phyloP scores from a whole-genome alignment of 64 coral and sea anemone species.

The Montipora capricornis region DNA sequence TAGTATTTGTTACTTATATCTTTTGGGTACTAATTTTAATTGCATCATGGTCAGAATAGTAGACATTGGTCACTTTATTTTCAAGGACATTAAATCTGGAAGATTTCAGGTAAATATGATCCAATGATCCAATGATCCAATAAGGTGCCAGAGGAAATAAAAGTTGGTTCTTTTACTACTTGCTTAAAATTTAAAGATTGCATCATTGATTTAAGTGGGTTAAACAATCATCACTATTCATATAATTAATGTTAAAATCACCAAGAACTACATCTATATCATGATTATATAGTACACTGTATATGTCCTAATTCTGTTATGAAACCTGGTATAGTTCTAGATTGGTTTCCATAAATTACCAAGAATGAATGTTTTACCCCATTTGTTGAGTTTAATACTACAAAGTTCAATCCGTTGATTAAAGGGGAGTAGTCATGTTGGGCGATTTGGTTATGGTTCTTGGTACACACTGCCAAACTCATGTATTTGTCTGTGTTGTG shows the following conservation, averaged over 20 bases:
- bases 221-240: not conserved
- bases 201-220: constrained; percentile 58
- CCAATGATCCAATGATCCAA: constrained; percentile 54
- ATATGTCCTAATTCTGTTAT: constrained; percentile 53
- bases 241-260: constrained; percentile 78
- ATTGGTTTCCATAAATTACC: constrained; percentile 34
- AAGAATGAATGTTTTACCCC: constrained; percentile 29
- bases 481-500: constrained; percentile 44
- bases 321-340: constrained; percentile 13
- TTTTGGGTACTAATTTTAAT: constrained; percentile 61
- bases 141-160: constrained; percentile 73
- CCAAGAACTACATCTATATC: constrained; percentile 65
- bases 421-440: constrained; percentile 31
- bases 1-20: constrained; percentile 35
- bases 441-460: constrained; percentile 30
- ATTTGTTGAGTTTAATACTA: constrained; percentile 25
- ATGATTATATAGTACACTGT: constrained; percentile 30
- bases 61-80: constrained; percentile 62
- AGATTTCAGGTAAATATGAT: constrained; percentile 71
- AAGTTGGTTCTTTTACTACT: constrained; percentile 65
- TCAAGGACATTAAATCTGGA: constrained; percentile 42
- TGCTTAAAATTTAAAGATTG: constrained; percentile 55
- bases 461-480: constrained; percentile 54
- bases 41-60: constrained; percentile 77
- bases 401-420: constrained; percentile 50